Percentiles rank a stretch among this genome's conserved stretches.
phyloP scores from a whole-genome alignment of 37 sponge, comb jelly and placozoan genomes.

The Crambe crambe region DNA sequence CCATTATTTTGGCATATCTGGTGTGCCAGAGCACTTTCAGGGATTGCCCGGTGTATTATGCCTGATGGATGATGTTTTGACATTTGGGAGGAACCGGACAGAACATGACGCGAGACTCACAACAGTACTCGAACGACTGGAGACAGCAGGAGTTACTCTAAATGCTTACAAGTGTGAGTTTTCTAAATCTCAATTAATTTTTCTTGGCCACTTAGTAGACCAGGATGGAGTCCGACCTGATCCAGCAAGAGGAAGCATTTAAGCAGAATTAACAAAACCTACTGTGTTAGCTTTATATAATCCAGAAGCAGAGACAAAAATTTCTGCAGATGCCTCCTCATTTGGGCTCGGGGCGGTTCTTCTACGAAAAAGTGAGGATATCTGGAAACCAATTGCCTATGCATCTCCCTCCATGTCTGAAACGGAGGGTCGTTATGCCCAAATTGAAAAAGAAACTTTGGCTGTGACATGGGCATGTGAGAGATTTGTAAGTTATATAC shows the following conservation, averaged over 20 bases:
- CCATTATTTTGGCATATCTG: constrained; percentile 12
- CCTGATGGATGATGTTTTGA: constrained; percentile 43
- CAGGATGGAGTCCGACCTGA: constrained; percentile 33
- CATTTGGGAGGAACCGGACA: constrained; percentile 6
- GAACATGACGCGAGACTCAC: constrained; percentile 19
- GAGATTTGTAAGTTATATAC: constrained; percentile 6
- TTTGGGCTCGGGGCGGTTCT: not conserved
- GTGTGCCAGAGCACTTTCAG: constrained; percentile 37
- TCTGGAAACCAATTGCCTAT: constrained; percentile 24
- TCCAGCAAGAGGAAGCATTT: constrained; percentile 11
- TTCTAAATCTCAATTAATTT: not conserved
- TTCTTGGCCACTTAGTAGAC: constrained; percentile 42
- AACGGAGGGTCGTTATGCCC: constrained; percentile 13
- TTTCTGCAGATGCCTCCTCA: not conserved
- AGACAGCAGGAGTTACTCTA: constrained; percentile 25
- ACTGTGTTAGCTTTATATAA: not conserved
- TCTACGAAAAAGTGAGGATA: not conserved
- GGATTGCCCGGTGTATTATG: constrained; percentile 35
- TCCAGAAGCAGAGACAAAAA: not conserved
- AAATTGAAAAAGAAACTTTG: constrained; percentile 33
- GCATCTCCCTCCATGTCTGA: constrained; percentile 22
- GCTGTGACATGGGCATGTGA: constrained; percentile 26
- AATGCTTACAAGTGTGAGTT: constrained; percentile 39
- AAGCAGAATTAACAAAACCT: not conserved
- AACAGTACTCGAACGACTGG: constrained; percentile 1